These are phyloP conservation scores for Parnassius apollo DNA, from an alignment of 2,888 invertebrate species.

Conservation along the genomic window DNA sequence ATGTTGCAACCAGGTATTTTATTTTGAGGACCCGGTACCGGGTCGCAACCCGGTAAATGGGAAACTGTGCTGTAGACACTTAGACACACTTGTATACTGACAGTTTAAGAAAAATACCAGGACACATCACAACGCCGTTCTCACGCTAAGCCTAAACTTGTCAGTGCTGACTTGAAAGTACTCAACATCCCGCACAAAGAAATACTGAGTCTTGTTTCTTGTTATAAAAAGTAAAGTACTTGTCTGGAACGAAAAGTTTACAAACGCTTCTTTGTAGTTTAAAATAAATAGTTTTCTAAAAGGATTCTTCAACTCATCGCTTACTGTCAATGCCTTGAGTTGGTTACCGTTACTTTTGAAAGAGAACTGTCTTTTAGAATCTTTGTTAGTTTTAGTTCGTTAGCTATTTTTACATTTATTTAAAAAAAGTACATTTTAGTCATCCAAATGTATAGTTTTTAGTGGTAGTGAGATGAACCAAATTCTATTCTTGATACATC, in stretches of 20 bases:
- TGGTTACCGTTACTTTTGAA: background rate
- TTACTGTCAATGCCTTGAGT: background rate
- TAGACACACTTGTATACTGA: too few species aligned
- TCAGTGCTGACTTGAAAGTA: constrained; percentile 21
- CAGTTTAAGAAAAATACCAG: background rate
- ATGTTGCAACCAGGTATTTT: too few species aligned
- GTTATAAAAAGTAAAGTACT: constrained; percentile 16
- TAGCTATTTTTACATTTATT: too few species aligned
- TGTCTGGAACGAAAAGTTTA: constrained; percentile 19
- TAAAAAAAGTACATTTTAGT: too few species aligned
- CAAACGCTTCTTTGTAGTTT: constrained; percentile 23
- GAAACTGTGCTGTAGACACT: too few species aligned
- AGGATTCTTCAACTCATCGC: constrained; percentile 1
- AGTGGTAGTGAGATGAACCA: background rate
- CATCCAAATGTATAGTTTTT: too few species aligned
- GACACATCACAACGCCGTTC: constrained; percentile 2
- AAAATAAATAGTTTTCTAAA: constrained; percentile 19
- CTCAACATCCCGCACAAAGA: constrained; percentile 26
- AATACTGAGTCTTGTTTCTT: constrained; percentile 23
- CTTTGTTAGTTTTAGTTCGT: background rate
- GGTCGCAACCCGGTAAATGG: too few species aligned
- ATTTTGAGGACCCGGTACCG: too few species aligned
- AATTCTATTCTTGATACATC: too few species aligned
- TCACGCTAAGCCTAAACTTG: constrained; percentile 23
- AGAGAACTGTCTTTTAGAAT: background rate